Percentiles rank a stretch among this genome's conserved stretches.
Conservation (phyloP, 2,113 vertebrate species). For the Proteles cristata region DNA sequence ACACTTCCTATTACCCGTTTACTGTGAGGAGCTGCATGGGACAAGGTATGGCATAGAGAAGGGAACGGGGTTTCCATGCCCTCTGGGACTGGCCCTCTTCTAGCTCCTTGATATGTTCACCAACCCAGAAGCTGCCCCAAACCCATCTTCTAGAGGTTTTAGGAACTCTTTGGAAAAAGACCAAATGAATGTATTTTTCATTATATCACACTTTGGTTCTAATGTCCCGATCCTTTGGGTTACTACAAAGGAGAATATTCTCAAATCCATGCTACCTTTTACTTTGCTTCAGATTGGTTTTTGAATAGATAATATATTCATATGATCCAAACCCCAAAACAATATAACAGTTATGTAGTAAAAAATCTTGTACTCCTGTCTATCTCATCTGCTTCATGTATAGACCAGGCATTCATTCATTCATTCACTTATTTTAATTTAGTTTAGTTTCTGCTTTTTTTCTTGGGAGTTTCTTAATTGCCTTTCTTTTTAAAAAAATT, state of each 20-base stretch:
- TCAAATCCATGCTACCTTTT: not conserved
- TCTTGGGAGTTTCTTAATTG: not conserved
- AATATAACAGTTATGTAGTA: not conserved
- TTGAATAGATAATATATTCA: not conserved
- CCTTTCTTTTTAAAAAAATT: not conserved
- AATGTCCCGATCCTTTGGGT: not conserved
- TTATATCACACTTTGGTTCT: not conserved
- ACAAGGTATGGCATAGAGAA: not conserved
- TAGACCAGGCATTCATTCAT: not conserved
- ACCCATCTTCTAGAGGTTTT: not conserved
- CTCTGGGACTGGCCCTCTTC: not conserved
- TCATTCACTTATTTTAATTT: not conserved
- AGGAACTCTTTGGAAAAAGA: not conserved
- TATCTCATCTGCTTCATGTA: not conserved
- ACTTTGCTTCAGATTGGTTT: not conserved
- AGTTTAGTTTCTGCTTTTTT: conserved; percentile 23
- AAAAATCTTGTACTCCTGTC: not conserved
- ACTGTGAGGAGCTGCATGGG: not conserved
- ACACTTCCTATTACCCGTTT: not conserved
- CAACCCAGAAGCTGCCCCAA: not conserved
- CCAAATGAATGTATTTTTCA: not conserved
- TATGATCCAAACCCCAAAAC: conserved; percentile 42
- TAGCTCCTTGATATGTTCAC: not conserved
- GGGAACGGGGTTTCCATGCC: not conserved
- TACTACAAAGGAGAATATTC: not conserved